phyloP scores from a whole-genome alignment of 2,888 invertebrate genomes.

The Electrophaes corylata region DNA sequence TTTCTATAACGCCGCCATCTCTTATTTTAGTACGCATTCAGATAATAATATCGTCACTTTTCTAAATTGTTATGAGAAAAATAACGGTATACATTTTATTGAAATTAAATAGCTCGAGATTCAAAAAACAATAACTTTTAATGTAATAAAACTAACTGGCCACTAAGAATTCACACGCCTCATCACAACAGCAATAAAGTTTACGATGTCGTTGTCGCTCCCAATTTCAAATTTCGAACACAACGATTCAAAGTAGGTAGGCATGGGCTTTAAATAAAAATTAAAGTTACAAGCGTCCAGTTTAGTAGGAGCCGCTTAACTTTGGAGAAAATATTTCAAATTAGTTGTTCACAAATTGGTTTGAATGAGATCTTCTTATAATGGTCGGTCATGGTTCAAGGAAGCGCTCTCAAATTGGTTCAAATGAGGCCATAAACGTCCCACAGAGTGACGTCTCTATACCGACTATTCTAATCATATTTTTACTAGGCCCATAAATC shows the following conservation, averaged over 20 bases:
- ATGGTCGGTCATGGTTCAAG: conserved; percentile 69
- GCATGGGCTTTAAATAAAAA: conserved; percentile 49
- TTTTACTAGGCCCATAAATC: conserved; percentile 74
- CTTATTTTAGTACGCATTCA: conserved; percentile 63
- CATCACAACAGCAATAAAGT: conserved; percentile 69
- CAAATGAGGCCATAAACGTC: conserved; percentile 77
- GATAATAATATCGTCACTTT: conserved; percentile 31
- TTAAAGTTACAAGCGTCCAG: conserved; percentile 48
- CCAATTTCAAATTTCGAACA: conserved; percentile 64
- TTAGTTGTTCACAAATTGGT: conserved; percentile 33
- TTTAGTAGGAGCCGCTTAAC: conserved; percentile 42
- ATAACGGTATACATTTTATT: conserved; percentile 24
- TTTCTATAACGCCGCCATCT: conserved; percentile 82
- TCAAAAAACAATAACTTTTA: conserved; percentile 43
- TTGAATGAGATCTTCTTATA: conserved; percentile 46
- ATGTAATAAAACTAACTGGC: conserved; percentile 47
- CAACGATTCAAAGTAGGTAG: conserved; percentile 51
- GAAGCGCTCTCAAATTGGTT: conserved; percentile 71
- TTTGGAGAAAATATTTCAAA: conserved; percentile 29
- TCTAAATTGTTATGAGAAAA: conserved; percentile 13
- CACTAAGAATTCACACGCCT: conserved; percentile 68
- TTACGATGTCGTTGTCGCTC: conserved; percentile 65
- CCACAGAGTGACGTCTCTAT: conserved; percentile 73
- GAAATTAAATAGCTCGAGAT: conserved; percentile 30
- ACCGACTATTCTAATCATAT: conserved; percentile 71